A percentile compares a stretch with the other conserved stretches of the same genome.
Evolutionary conservation across 92 coral and sea anemone species (phyloP).

Genomic region (Actinostola sp.): DNA sequence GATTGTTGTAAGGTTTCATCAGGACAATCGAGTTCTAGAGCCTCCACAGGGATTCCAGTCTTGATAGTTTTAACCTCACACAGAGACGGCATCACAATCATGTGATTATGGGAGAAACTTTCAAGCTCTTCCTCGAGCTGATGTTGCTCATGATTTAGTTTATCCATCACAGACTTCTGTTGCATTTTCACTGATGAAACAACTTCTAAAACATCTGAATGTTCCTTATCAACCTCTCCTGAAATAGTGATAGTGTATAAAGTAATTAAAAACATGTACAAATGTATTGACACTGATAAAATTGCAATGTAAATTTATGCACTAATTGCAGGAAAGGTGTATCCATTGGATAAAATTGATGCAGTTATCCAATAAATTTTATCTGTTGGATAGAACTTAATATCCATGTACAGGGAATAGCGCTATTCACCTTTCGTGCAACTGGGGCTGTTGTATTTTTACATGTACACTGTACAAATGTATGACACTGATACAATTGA

Average conservation of each 20-base stretch:
- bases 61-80: slow-evolving; percentile 50
- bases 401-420: no score
- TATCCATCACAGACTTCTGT: slow-evolving; percentile 69
- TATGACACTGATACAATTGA: no score
- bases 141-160: slow-evolving; percentile 65
- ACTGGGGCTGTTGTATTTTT: no score
- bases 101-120: slow-evolving; percentile 32
- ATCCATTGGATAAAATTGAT: no score
- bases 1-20: slow-evolving; percentile 68
- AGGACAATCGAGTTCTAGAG: slow-evolving; percentile 77
- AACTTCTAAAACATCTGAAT: slow-evolving; percentile 73
- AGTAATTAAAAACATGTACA: no score
- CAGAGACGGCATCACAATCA: slow-evolving; percentile 42
- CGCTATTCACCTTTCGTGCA: no score
- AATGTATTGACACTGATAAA: no score
- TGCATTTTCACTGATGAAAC: slow-evolving; percentile 89
- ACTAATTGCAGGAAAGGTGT: no score
- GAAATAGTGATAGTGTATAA: background rate
- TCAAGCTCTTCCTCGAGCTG: slow-evolving; percentile 85
- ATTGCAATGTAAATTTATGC: no score
- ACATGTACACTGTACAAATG: no score
- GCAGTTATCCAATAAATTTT: no score
- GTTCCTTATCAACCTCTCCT: slow-evolving; percentile 80
- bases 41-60: slow-evolving; percentile 88
- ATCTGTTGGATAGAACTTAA: no score